phyloP scores from a whole-genome alignment of 1,140 invertebrate species.

The Semibalanus balanoides region DNA sequence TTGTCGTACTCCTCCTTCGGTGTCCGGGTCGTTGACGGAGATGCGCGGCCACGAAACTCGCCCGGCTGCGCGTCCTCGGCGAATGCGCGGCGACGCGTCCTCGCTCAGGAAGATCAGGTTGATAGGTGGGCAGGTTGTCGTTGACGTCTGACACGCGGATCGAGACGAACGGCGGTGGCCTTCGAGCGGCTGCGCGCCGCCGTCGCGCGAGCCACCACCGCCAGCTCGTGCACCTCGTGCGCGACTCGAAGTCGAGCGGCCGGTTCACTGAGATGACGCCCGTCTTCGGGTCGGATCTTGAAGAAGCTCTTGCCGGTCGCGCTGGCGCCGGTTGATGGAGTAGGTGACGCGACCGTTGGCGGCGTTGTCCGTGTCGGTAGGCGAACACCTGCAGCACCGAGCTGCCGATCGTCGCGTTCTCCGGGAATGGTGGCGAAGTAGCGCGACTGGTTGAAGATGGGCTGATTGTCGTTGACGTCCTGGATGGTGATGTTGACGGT shows the following conservation, averaged over 20 bases:
- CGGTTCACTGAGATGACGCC: slow-evolving; percentile 84
- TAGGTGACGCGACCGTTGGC: slow-evolving; percentile 79
- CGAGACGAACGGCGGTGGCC: slow-evolving; percentile 80
- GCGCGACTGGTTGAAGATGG: slow-evolving; percentile 76
- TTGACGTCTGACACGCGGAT: slow-evolving; percentile 86
- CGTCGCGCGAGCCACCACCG: slow-evolving; percentile 80
- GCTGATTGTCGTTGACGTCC: slow-evolving; percentile 92
- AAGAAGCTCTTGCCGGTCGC: slow-evolving; percentile 82
- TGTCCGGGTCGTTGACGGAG: slow-evolving; percentile 85
- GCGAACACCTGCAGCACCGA: slow-evolving; percentile 69
- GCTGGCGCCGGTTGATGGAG: slow-evolving; percentile 78
- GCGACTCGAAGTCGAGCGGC: slow-evolving; percentile 85
- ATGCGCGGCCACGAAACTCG: slow-evolving; percentile 85
- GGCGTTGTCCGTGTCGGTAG: slow-evolving; percentile 62
- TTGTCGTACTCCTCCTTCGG: slow-evolving; percentile 75
- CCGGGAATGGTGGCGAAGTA: slow-evolving; percentile 73
- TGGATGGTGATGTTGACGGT: slow-evolving; percentile 83
- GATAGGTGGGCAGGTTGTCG: slow-evolving; percentile 84
- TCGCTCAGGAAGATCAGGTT: slow-evolving; percentile 84
- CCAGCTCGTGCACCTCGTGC: slow-evolving; percentile 76
- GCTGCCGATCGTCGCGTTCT: slow-evolving; percentile 78
- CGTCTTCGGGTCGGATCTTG: slow-evolving; percentile 63
- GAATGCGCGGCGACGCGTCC: slow-evolving; percentile 80
- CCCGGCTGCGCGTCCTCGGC: slow-evolving; percentile 77
- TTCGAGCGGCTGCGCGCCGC: slow-evolving; percentile 79